Evolutionary conservation across 1,140 invertebrate genomes (phyloP), one percentile per base, ranked within the genome.

Genomic region (Eulimnadia texana): DNA sequence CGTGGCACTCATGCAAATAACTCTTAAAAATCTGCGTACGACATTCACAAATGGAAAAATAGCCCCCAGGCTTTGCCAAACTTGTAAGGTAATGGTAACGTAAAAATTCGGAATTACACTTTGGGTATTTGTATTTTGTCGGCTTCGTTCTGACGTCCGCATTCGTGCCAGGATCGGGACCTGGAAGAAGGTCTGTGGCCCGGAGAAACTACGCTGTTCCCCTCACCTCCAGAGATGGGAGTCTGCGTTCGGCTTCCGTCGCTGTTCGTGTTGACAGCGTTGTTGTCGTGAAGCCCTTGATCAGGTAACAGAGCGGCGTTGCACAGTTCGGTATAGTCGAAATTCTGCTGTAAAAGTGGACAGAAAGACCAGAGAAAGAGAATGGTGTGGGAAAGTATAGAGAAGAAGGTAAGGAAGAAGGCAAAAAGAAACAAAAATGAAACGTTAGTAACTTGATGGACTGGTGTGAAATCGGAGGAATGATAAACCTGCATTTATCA

Each of bases 61-160:
- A n/a, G n/a, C n/a, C n/a, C n/a, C n/a, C n/a, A n/a, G n/a, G n/a
- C n/a, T n/a, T n/a, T n/a, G n/a, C n/a, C n/a, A n/a, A n/a, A n/a
- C n/a, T n/a, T n/a, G n/a, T n/a, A n/a, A n/a, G n/a, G n/a, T n/a
- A n/a, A n/a, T n/a, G n/a, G n/a, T n/a, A n/a, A n/a, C n/a, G n/a
- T n/a, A n/a, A n/a, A n/a, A n/a, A n/a, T 59, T 1, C 28, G 50
- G 71, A 88, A 90, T 91, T 79, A 96, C 92, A 94, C 79, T 88
- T 96, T 97, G 73, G 91, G 88, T 80, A 96, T 96, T 78, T 94
- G 90, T 67, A 95, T 91, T 80, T 94, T 94, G 74, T 93, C 91
- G 58, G 88, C 86, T 73, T 94, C 90, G 70, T 90, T 90, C 70
- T 92, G 90, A 64, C 90, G 77, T 23, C 89, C 88, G 72, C 93